These are phyloP conservation scores for Drosophila kikkawai DNA, from an alignment of 1,140 invertebrate species.

Conservation along the genomic window DNA sequence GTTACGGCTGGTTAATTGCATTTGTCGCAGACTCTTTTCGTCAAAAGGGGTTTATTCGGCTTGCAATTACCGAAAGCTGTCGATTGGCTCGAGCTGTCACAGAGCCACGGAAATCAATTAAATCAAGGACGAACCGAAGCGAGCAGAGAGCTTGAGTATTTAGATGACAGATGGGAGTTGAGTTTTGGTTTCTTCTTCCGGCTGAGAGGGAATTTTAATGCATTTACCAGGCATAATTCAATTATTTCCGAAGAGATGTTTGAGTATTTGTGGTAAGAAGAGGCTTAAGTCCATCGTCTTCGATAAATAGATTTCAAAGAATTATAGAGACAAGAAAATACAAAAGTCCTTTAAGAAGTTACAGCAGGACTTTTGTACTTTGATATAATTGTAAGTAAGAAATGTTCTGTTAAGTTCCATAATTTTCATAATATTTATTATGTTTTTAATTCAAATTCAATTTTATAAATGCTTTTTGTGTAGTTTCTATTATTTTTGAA, in stretches of 20 bases:
- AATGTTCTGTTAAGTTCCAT: not conserved
- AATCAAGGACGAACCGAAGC: constrained; percentile 31
- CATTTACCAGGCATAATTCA: constrained; percentile 20
- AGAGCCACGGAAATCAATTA: constrained; percentile 67
- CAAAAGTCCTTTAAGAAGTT: too few relatives aligned
- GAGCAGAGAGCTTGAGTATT: constrained; percentile 4
- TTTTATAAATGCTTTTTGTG: not conserved
- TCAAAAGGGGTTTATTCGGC: constrained; percentile 54
- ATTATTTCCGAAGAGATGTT: constrained; percentile 8
- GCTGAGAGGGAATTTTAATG: constrained; percentile 22
- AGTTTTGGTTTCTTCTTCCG: not conserved
- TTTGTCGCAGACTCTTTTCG: constrained; percentile 53
- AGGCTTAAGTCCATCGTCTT: not conserved
- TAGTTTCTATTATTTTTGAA: not conserved
- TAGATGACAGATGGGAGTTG: constrained; percentile 18
- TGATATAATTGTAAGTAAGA: not conserved
- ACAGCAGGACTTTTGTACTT: too few relatives aligned
- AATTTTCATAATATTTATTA: not conserved
- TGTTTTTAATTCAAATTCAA: not conserved
- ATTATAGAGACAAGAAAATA: not conserved
- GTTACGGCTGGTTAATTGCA: constrained; percentile 79
- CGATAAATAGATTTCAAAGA: not conserved
- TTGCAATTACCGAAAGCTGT: constrained; percentile 58
- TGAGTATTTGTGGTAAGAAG: not conserved
- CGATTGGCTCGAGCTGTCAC: constrained; percentile 60